phyloP scores from a whole-genome alignment of 2,888 invertebrate genomes.

The Erebia ligea region DNA sequence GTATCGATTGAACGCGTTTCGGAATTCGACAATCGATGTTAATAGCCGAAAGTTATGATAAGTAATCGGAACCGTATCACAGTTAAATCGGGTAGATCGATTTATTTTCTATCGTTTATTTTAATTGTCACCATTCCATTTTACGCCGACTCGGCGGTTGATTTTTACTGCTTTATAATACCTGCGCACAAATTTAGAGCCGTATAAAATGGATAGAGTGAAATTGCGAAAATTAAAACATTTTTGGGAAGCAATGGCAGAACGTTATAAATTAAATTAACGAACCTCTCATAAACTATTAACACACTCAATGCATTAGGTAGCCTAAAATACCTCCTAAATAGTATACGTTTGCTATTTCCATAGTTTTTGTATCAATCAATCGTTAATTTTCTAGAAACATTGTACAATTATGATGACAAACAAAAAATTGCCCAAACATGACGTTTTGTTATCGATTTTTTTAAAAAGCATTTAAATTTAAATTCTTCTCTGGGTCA shows the following conservation, averaged over 20 bases:
- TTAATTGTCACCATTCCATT: conserved; percentile 42
- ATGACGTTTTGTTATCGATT: no score
- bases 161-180: conserved; percentile 17
- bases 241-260: not conserved
- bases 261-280: not conserved
- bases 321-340: not conserved
- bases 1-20: conserved; percentile 32
- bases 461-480: no score
- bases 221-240: conserved; percentile 11
- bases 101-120: conserved; percentile 44
- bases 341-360: not conserved
- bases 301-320: not conserved
- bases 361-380: not conserved
- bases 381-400: no score
- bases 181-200: not conserved
- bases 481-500: not conserved
- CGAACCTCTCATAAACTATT: not conserved
- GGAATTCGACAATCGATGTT: conserved; percentile 52
- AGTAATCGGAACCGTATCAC: conserved; percentile 58
- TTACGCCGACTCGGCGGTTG: conserved; percentile 12
- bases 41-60: conserved; percentile 66
- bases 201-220: conserved; percentile 6
- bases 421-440: no score
- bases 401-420: no score
- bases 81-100: conserved; percentile 50